Conservation (phyloP, 1,140 invertebrate genomes). For the Chironomus tepperi region DNA sequence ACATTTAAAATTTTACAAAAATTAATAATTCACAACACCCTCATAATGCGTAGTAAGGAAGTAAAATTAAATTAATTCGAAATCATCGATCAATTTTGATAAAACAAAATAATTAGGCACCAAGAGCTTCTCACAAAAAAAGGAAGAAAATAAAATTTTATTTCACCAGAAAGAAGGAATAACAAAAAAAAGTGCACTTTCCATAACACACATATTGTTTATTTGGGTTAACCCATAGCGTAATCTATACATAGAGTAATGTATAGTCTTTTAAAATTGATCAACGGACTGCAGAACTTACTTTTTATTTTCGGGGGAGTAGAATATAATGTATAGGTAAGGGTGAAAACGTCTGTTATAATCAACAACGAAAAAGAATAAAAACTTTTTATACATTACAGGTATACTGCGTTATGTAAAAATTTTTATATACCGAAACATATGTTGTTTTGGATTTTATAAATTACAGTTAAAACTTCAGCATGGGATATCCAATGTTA, state of each 20-base stretch:
- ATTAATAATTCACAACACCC: no score
- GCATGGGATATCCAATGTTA: no score
- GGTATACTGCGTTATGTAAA: background rate
- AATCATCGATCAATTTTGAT: no score
- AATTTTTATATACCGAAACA: background rate
- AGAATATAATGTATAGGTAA: slow-evolving; percentile 4
- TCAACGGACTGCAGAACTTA: slow-evolving; percentile 14
- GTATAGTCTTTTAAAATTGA: background rate
- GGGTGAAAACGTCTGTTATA: slow-evolving; percentile 20
- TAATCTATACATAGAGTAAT: background rate
- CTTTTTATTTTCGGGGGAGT: background rate
- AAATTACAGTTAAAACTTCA: background rate
- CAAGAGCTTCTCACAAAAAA: no score
- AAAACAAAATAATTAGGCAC: no score
- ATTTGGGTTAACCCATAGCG: background rate
- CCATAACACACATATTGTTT: background rate
- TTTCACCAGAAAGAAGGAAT: no score
- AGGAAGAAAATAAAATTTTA: no score
- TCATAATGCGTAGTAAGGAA: no score
- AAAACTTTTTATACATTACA: slow-evolving; percentile 9
- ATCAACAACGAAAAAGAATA: background rate
- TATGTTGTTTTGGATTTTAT: slow-evolving; percentile 9
- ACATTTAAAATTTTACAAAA: no score
- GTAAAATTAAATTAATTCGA: no score
- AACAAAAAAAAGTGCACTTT: no score